Percentiles rank a stretch among this genome's conserved stretches.
Evolutionary conservation across 2,113 vertebrate species (phyloP).

Genomic region (Sceloporus undulatus): DNA sequence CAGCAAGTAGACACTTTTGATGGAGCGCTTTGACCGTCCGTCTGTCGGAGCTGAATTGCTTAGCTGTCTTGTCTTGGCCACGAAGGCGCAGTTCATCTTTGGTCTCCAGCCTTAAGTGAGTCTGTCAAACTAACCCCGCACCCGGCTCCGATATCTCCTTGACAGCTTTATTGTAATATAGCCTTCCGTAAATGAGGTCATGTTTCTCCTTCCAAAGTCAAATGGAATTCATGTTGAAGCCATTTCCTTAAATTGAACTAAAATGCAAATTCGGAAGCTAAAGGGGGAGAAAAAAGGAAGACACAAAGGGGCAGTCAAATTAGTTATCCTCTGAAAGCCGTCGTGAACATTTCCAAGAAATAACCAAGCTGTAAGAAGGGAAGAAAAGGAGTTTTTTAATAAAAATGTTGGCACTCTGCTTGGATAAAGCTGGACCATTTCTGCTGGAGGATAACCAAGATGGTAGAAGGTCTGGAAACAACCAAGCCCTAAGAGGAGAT

Average conservation of each 20-base stretch:
- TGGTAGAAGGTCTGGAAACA: too few relatives aligned
- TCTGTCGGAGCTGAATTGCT: too few relatives aligned
- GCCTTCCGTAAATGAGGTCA: background rate
- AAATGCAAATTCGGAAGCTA: slow-evolving; percentile 61
- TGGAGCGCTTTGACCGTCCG: too few relatives aligned
- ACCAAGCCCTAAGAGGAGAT: too few relatives aligned
- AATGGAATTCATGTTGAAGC: slow-evolving; percentile 62
- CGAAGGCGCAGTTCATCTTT: background rate
- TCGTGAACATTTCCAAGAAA: slow-evolving; percentile 61
- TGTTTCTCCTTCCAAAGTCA: slow-evolving; percentile 36
- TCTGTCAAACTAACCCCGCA: background rate
- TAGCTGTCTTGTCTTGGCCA: background rate
- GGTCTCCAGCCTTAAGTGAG: background rate
- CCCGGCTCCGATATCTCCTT: background rate
- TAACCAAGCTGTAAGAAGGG: slow-evolving; percentile 60
- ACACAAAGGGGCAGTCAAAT: slow-evolving; percentile 14
- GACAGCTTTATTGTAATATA: slow-evolving; percentile 12
- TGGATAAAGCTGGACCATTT: background rate
- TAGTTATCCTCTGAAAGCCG: slow-evolving; percentile 55
- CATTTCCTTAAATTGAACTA: slow-evolving; percentile 33
- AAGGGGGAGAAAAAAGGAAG: slow-evolving; percentile 17
- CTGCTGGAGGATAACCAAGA: too few relatives aligned
- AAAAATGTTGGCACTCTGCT: slow-evolving; percentile 38
- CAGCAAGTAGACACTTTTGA: too few relatives aligned
- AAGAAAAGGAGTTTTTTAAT: slow-evolving; percentile 42